Base-by-base conservation (phyloP, 1,140 invertebrate species). In the Drosophila equinoxialis region DNA sequence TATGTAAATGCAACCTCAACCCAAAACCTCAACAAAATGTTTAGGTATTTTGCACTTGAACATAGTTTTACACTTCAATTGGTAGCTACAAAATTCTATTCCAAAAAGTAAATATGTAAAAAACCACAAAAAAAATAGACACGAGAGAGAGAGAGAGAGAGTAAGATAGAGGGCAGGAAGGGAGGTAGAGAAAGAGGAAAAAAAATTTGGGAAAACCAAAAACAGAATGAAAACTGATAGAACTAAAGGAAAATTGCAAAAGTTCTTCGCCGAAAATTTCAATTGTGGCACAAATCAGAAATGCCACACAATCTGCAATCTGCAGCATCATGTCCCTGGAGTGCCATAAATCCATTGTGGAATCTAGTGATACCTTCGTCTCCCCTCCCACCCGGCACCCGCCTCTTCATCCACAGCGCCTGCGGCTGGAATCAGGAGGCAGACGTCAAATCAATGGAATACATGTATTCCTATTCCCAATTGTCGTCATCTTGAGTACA, bases 291-390 rank as follows among this genome's bases (percentile, higher is more conserved):
- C 66, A 89, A 87, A 87, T 87, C 84, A 83, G 45, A 89, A 83
- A 68, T 83, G 79, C 78, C 77, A 71, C 83, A 87, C 82, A 77
- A 81, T 78, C 77, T 69, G 66, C 57, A 59, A 51, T 51, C 45
- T 51, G 45, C 45, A 51, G 45, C 45, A 51, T 51, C 14, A n/a
- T 70, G 71, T 79, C 80, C 85, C 85, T 67, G 58, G 81, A 84
- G 77, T 90, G 85, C 71, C 81, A 89, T 89, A 84, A 90, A 90
- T 81, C 77, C 84, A 74, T 74, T 77, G 80, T 81, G 80, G 80
- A 80, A 80, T 83, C 83, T 80, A 80, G 59, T 83, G 77, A 74
- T 78, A 68, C 75, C 75, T 62, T 48, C 33, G 54, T 37, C 62
- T 57, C 55, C 61, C 17, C 33, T 13, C 6, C 61, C 61, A 14